Evolutionary conservation across 2,888 invertebrate species (phyloP).

Genomic region (Clunio marinus): DNA sequence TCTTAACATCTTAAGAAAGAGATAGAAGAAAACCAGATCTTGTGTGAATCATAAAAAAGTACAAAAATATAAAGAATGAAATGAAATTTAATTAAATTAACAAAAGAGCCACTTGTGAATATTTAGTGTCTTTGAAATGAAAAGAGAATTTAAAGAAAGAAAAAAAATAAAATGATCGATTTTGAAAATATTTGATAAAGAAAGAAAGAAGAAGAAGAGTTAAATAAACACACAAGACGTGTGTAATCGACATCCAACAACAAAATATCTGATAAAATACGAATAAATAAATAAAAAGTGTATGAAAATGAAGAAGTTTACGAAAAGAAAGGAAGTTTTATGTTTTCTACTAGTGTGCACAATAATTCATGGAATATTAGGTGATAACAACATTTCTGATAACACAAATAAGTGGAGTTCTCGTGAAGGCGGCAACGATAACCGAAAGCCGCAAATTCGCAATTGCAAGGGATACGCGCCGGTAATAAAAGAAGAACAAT

Average conservation of each 20-base stretch:
- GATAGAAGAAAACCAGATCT: slow-evolving; percentile 14
- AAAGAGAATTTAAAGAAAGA: too few species aligned
- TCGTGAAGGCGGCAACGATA: slow-evolving; percentile 53
- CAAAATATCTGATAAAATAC: background rate
- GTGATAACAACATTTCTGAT: background rate
- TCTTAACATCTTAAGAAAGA: slow-evolving; percentile 25
- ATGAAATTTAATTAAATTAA: slow-evolving; percentile 39
- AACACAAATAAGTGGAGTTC: background rate
- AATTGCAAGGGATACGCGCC: slow-evolving; percentile 80
- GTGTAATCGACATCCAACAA: background rate
- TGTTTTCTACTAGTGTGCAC: background rate
- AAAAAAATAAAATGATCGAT: background rate
- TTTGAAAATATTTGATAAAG: background rate
- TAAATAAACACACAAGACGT: slow-evolving; percentile 1
- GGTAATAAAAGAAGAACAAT: slow-evolving; percentile 73
- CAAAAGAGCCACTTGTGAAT: slow-evolving; percentile 23
- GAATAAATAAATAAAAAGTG: slow-evolving; percentile 2
- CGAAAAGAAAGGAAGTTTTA: background rate
- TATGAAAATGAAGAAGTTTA: slow-evolving; percentile 13
- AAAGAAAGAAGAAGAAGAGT: background rate
- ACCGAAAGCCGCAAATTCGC: slow-evolving; percentile 83
- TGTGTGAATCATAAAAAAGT: slow-evolving; percentile 22
- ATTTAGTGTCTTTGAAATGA: slow-evolving; percentile 15
- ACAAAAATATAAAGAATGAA: slow-evolving; percentile 9
- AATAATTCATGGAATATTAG: background rate